Evolutionary conservation across 30 jellyfish, hydroid and myxozoan species (phyloP).

Genomic region (Turritopsis dohrnii): DNA sequence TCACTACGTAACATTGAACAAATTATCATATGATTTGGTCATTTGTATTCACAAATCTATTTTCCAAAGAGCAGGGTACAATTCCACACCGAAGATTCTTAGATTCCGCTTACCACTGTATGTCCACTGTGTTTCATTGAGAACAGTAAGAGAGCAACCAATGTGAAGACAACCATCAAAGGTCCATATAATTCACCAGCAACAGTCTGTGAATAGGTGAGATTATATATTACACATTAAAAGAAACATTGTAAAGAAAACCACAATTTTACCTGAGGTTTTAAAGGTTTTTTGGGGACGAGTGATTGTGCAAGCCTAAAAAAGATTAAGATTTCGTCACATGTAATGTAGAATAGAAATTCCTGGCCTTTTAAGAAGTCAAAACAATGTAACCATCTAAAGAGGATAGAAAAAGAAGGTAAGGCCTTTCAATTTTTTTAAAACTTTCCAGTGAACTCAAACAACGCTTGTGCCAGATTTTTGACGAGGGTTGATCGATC

Average conservation of each 20-base stretch:
- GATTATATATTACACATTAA: not conserved
- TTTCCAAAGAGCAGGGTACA: not conserved
- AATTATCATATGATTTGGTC: not conserved
- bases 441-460: too few relatives aligned
- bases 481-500: too few relatives aligned
- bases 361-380: too few relatives aligned
- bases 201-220: constrained; percentile 74
- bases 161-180: constrained; percentile 78
- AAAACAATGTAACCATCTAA: too few relatives aligned
- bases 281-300: constrained; percentile 75
- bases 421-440: too few relatives aligned
- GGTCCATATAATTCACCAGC: constrained; percentile 98
- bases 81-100: too few relatives aligned
- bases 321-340: too few relatives aligned
- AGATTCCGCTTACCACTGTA: constrained; percentile 61
- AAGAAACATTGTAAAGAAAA: too few relatives aligned
- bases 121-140: constrained; percentile 87
- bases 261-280: constrained; percentile 79
- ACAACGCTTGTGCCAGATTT: too few relatives aligned
- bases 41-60: not conserved
- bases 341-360: too few relatives aligned
- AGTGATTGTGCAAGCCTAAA: constrained; percentile 73
- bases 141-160: constrained; percentile 74
- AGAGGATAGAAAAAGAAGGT: too few relatives aligned
- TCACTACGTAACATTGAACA: too few relatives aligned